Conservation (phyloP, 2,113 vertebrate genomes). For the cat (Felis catus) region DNA sequence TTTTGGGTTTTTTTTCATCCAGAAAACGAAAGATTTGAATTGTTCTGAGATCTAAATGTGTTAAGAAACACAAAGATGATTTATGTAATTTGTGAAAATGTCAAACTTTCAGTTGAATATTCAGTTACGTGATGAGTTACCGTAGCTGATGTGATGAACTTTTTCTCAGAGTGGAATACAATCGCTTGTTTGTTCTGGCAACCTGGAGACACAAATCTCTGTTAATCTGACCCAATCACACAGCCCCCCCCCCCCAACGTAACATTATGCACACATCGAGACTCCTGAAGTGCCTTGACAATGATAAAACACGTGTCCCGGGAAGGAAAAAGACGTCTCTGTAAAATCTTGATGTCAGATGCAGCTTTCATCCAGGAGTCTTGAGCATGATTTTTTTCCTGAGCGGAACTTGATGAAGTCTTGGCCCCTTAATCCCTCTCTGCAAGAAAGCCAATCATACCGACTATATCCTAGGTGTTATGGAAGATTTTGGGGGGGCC, state of each 20-base stretch:
- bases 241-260: neutral
- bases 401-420: neutral
- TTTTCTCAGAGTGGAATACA: conserved; percentile 40
- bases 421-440: neutral
- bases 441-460: neutral
- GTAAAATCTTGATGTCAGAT: neutral
- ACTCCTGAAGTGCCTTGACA: neutral
- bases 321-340: conserved; percentile 1
- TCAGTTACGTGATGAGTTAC: conserved; percentile 7
- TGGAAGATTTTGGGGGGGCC: neutral
- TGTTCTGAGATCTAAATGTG: neutral
- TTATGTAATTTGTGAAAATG: neutral
- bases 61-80: conserved; percentile 34
- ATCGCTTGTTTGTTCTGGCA: neutral
- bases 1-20: neutral
- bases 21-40: neutral
- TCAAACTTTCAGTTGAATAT: conserved; percentile 29
- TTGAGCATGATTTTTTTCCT: neutral
- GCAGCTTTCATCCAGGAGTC: neutral
- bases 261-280: neutral
- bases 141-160: neutral
- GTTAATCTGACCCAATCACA: neutral
- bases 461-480: neutral
- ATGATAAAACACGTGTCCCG: neutral
- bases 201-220: neutral